phyloP scores from a whole-genome alignment of 2,113 vertebrate species.

The Leucosticte australis region DNA sequence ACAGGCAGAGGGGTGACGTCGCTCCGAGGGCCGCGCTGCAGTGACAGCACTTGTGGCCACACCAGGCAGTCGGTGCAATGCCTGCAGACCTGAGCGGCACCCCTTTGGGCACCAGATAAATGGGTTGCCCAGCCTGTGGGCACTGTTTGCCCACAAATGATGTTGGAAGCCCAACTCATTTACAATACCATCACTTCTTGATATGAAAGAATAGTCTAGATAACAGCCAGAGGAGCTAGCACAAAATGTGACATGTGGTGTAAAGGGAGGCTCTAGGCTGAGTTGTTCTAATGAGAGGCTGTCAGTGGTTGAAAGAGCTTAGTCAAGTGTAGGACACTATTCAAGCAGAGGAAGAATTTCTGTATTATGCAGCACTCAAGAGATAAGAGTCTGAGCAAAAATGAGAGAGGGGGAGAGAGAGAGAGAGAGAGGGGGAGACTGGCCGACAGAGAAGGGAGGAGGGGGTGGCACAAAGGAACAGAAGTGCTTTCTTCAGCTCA shows the following conservation, averaged over 20 bases:
- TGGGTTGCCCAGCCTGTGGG: neutral
- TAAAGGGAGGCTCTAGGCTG: neutral
- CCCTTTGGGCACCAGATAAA: neutral
- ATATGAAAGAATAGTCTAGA: neutral
- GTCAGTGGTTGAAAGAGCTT: neutral
- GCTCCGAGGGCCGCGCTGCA: fast-evolving
- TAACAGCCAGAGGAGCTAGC: neutral
- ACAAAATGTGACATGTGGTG: neutral
- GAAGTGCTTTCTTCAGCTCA: slow-evolving; percentile 13
- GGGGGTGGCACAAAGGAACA: neutral
- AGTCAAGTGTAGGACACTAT: neutral
- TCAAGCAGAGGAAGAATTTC: slow-evolving; percentile 3
- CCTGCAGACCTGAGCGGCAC: neutral
- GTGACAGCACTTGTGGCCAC: neutral
- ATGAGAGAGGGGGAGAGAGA: neutral
- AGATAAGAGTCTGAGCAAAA: neutral
- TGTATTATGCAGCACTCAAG: neutral
- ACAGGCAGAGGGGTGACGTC: neutral
- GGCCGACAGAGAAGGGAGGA: neutral
- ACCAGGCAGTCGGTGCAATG: neutral
- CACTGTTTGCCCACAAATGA: neutral
- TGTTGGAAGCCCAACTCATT: neutral
- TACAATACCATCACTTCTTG: neutral
- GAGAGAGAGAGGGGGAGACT: neutral
- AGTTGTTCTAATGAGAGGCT: slow-evolving; percentile 27